phyloP scores from a whole-genome alignment of 2,797 vertebrate species.

The Uromys caudimaculatus region DNA sequence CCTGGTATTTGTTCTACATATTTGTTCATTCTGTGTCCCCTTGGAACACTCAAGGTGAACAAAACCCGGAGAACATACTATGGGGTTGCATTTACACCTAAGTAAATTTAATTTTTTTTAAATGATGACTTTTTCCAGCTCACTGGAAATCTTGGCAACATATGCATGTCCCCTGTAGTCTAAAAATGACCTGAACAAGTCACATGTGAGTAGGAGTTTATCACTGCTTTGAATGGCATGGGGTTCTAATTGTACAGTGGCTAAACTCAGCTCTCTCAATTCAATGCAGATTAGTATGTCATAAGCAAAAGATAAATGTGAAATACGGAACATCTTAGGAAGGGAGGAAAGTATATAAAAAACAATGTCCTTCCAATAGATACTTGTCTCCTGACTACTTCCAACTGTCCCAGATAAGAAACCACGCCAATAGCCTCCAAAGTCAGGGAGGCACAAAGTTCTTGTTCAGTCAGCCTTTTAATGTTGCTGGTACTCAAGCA shows the following conservation, averaged over 20 bases:
- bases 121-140: neutral
- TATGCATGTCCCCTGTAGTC: no score
- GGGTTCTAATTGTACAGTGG: fast-evolving
- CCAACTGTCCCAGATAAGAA: neutral
- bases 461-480: neutral
- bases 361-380: neutral
- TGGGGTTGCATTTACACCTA: neutral
- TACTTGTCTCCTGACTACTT: neutral
- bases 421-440: fast-evolving
- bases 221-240: fast-evolving
- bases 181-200: neutral
- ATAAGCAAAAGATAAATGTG: neutral
- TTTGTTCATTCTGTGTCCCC: neutral
- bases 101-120: neutral
- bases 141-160: neutral
- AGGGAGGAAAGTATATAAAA: neutral
- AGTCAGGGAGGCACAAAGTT: fast-evolving
- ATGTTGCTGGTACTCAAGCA: neutral
- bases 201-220: fast-evolving
- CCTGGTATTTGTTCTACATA: neutral
- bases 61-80: fast-evolving
- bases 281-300: neutral
- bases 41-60: neutral
- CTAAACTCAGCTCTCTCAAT: no score
- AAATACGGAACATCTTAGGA: neutral